These are phyloP conservation scores for Gadus macrocephalus DNA, from an alignment of 2,113 vertebrate genomes.

Conservation along the genomic window DNA sequence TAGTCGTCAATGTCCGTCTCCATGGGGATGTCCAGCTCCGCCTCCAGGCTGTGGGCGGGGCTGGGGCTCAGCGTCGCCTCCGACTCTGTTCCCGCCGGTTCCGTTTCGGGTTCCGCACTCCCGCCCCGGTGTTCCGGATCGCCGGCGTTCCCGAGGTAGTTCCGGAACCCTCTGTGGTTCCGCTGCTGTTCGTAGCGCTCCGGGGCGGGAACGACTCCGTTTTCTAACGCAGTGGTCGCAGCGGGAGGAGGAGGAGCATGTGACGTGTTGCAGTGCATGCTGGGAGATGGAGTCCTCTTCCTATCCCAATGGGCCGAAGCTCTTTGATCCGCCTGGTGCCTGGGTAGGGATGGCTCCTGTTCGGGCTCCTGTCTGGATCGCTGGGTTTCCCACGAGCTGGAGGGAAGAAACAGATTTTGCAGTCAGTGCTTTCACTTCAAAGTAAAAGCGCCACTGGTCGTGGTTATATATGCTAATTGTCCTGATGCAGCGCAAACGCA, in stretches of 20 bases:
- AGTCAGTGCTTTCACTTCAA: too few relatives aligned
- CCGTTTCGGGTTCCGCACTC: slow-evolving; percentile 1
- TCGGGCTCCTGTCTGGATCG: too few relatives aligned
- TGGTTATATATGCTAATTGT: too few relatives aligned
- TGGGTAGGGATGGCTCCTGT: slow-evolving; percentile 25
- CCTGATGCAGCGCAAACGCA: too few relatives aligned
- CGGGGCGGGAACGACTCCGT: slow-evolving; percentile 6
- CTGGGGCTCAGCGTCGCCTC: slow-evolving; percentile 45
- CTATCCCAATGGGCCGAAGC: slow-evolving; percentile 40
- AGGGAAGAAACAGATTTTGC: too few relatives aligned
- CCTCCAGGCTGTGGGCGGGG: slow-evolving; percentile 47
- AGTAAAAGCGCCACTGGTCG: too few relatives aligned
- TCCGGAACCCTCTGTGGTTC: slow-evolving; percentile 22
- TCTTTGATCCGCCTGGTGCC: slow-evolving; percentile 9
- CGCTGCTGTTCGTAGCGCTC: slow-evolving; percentile 47
- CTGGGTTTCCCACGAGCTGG: too few relatives aligned
- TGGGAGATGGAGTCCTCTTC: slow-evolving; percentile 46
- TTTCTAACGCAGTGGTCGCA: slow-evolving; percentile 9
- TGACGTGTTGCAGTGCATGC: slow-evolving; percentile 20
- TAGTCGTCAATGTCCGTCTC: slow-evolving; percentile 79
- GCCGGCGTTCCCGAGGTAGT: slow-evolving; percentile 6
- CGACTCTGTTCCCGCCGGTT: slow-evolving; percentile 16
- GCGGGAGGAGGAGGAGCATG: background rate
- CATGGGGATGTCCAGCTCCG: slow-evolving; percentile 56
- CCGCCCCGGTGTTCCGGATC: slow-evolving; percentile 12